Conservation (phyloP, 2,888 invertebrate species). For the Nomada ferruginata region DNA sequence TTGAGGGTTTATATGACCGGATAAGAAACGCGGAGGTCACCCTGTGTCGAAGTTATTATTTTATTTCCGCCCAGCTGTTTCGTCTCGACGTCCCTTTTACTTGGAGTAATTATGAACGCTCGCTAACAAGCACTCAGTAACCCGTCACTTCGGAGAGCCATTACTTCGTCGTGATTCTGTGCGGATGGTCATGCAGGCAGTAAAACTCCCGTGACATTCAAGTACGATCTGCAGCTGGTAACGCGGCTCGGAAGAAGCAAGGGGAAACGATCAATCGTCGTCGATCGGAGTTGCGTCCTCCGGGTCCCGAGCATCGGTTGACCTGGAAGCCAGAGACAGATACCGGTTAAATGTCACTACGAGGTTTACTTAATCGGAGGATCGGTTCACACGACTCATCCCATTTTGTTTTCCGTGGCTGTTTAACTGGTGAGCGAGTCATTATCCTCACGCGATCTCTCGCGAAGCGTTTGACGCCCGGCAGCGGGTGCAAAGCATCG, state of each 20-base stretch:
- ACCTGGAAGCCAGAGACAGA: slow-evolving; percentile 74
- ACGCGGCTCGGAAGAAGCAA: slow-evolving; percentile 44
- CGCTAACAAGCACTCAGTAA: not conserved
- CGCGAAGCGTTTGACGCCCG: slow-evolving; percentile 48
- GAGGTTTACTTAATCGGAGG: slow-evolving; percentile 78
- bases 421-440: slow-evolving; percentile 70
- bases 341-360: slow-evolving; percentile 80
- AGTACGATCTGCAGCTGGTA: slow-evolving; percentile 46
- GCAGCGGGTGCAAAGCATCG: slow-evolving; percentile 56
- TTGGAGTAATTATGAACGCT: slow-evolving; percentile 19
- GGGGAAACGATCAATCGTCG: slow-evolving; percentile 47
- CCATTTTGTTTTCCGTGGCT: slow-evolving; percentile 72
- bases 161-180: slow-evolving; percentile 27
- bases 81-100: not conserved
- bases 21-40: no score
- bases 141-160: slow-evolving; percentile 16
- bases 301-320: slow-evolving; percentile 54
- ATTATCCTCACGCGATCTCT: slow-evolving; percentile 81
- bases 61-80: no score
- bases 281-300: slow-evolving; percentile 43
- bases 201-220: slow-evolving; percentile 70
- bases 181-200: slow-evolving; percentile 36
- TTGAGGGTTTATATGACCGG: no score
- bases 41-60: no score
- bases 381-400: slow-evolving; percentile 81